phyloP scores from a whole-genome alignment of 2,113 vertebrate genomes.

The Pagrus major region DNA sequence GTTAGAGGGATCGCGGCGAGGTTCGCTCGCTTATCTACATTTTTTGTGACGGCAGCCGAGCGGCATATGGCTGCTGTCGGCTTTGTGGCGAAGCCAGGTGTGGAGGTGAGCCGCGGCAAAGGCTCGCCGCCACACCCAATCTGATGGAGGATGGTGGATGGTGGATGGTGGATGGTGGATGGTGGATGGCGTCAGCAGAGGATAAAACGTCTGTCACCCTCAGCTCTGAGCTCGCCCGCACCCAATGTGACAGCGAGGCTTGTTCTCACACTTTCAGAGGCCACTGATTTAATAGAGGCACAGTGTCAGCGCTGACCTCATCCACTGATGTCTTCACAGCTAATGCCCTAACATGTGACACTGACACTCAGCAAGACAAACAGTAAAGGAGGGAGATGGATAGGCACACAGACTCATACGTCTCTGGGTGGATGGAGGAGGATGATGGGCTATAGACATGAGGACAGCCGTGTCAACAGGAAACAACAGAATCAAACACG shows the following conservation, averaged over 20 bases:
- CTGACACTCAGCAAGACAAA: slow-evolving; percentile 71
- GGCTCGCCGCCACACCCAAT: slow-evolving; percentile 37
- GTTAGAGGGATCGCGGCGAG: slow-evolving; percentile 32
- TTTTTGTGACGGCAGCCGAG: slow-evolving; percentile 26
- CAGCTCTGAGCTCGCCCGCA: background rate
- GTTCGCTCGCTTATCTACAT: slow-evolving; percentile 48
- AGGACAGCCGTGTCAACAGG: slow-evolving; percentile 29
- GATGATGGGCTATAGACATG: slow-evolving; percentile 47
- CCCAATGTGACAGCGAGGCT: slow-evolving; percentile 41
- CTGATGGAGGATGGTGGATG: no score
- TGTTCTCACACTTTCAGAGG: slow-evolving; percentile 65
- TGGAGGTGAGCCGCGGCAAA: slow-evolving; percentile 33
- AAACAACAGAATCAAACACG: slow-evolving; percentile 32
- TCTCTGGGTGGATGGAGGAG: slow-evolving; percentile 41
- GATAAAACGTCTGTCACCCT: slow-evolving; percentile 50
- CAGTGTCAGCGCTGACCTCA: slow-evolving; percentile 72
- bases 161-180: no score
- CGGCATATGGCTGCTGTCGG: slow-evolving; percentile 56
- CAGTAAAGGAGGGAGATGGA: slow-evolving; percentile 60
- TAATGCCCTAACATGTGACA: slow-evolving; percentile 74
- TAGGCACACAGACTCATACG: slow-evolving; percentile 39
- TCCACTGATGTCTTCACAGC: slow-evolving; percentile 73
- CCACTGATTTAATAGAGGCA: slow-evolving; percentile 76
- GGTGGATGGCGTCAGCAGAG: slow-evolving; percentile 1
- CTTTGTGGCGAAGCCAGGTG: slow-evolving; percentile 44